Evolutionary conservation across 2,888 invertebrate species (phyloP), one percentile per base, ranked within the genome.

Genomic region (Bombylius discolor): DNA sequence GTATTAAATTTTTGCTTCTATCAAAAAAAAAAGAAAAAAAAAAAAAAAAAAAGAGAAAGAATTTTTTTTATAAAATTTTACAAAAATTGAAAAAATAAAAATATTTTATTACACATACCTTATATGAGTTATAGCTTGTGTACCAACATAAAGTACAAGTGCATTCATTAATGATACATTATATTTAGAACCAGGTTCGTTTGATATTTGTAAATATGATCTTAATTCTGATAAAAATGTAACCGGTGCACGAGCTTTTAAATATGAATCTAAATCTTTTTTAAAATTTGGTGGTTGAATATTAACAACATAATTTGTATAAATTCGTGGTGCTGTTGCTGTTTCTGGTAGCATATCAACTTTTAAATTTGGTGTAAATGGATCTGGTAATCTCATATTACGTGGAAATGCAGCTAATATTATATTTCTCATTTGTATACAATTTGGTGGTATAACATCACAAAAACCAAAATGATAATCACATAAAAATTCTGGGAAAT

Each of bases 381-480:
- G 99, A 77, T 99, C 99, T 0, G 99, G 99, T 50, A 99, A 78
- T 2, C 97, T 81, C 98, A 99, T 99, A 70, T 93, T 95, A 51
- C 97, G 81, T 11, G 99, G 99, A 72, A 97, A 99, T 4, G 99
- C 99, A 5, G 97, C 96, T 60, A 99, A 77, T 55, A 99, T 96
- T 56, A 99, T 79, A 72, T 99, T 99, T 52, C 99, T 81, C 93
- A 99, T 94, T 74, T 92, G 98, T 63, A 99, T 96, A 75, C 99
- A 99, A 73, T 99, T 99, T 5, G 98, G 94, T 50, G 99, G 98
- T 65, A 99, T 98, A 59, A 94, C 96, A 74, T 99, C 99, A 73
- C 99, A 98, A 77, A 99, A 96, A 49, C 93, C 92, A 72, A 98
- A 98, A 73, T 99, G 97, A 74, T 97, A 98, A 72, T 99, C 99